Percentiles rank a stretch among this genome's conserved stretches.
These are phyloP conservation scores for Homalodisca vitripennis DNA, from an alignment of 1,140 invertebrate genomes.

Conservation along the genomic window DNA sequence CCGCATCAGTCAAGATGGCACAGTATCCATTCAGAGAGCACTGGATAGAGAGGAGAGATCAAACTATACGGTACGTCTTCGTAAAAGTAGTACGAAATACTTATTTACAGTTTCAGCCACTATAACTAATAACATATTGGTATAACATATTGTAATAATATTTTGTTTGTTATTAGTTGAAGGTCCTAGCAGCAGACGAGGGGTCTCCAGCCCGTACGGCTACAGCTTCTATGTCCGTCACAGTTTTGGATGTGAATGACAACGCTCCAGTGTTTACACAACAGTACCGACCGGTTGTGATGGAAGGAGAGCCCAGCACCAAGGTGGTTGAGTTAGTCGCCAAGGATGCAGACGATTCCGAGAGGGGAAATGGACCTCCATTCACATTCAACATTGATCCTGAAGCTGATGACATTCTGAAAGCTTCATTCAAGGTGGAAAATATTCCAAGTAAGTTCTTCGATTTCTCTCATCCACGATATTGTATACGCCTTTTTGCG, in stretches of 20 bases:
- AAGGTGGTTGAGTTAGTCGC: conserved; percentile 64
- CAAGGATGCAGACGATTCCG: conserved; percentile 90
- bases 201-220: conserved; percentile 90
- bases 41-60: conserved; percentile 87
- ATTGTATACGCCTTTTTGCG: too few relatives aligned
- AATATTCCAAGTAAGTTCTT: conserved; percentile 79
- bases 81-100: too few relatives aligned
- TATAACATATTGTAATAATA: too few relatives aligned
- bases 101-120: too few relatives aligned
- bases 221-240: conserved; percentile 90
- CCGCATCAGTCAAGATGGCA: conserved; percentile 87
- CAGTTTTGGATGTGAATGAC: conserved; percentile 95
- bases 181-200: conserved; percentile 92
- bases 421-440: conserved; percentile 90
- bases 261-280: conserved; percentile 87
- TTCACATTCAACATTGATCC: conserved; percentile 91
- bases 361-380: conserved; percentile 90
- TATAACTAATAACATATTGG: too few relatives aligned
- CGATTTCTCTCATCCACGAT: too few relatives aligned
- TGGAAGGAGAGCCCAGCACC: conserved; percentile 62
- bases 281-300: conserved; percentile 87
- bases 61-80: conserved; percentile 68
- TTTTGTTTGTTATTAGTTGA: conserved; percentile 60
- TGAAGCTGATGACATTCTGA: conserved; percentile 85
- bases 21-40: conserved; percentile 85